Percentiles rank a stretch among this genome's conserved stretches.
These are phyloP conservation scores for Microplitis deprimator DNA, from an alignment of 2,888 invertebrate species.

Conservation along the genomic window DNA sequence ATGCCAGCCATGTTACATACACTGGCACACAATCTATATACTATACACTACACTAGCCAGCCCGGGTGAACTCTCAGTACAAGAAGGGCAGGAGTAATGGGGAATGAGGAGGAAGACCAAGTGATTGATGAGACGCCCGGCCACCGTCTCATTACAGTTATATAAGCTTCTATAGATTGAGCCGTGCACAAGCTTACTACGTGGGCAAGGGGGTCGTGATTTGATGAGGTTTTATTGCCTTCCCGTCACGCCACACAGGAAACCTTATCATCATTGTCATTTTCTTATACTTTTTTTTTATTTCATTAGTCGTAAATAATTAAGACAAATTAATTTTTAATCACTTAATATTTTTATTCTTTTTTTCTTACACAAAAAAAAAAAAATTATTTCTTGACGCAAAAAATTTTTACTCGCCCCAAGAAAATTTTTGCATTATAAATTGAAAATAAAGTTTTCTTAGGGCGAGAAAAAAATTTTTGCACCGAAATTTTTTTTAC, in stretches of 20 bases:
- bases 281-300: conserved; percentile 43
- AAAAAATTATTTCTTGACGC: background rate
- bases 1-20: conserved; percentile 31
- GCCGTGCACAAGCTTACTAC: conserved; percentile 68
- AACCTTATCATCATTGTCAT: conserved; percentile 41
- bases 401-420: too few relatives aligned
- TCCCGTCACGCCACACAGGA: conserved; percentile 58
- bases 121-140: conserved; percentile 71
- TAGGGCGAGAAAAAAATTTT: too few relatives aligned
- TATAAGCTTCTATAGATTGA: conserved; percentile 72
- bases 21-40: background rate
- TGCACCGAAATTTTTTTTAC: too few relatives aligned
- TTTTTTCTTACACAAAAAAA: background rate
- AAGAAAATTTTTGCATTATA: too few relatives aligned
- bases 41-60: conserved; percentile 40
- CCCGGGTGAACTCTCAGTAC: conserved; percentile 26
- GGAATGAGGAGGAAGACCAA: conserved; percentile 54
- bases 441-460: too few relatives aligned
- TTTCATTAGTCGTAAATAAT: background rate
- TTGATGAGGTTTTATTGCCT: conserved; percentile 72
- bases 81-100: conserved; percentile 43
- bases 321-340: background rate
- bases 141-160: conserved; percentile 72
- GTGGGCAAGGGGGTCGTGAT: conserved; percentile 68
- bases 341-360: background rate